Base-by-base conservation (phyloP, 1,140 invertebrate genomes). In the Cylas formicarius region DNA sequence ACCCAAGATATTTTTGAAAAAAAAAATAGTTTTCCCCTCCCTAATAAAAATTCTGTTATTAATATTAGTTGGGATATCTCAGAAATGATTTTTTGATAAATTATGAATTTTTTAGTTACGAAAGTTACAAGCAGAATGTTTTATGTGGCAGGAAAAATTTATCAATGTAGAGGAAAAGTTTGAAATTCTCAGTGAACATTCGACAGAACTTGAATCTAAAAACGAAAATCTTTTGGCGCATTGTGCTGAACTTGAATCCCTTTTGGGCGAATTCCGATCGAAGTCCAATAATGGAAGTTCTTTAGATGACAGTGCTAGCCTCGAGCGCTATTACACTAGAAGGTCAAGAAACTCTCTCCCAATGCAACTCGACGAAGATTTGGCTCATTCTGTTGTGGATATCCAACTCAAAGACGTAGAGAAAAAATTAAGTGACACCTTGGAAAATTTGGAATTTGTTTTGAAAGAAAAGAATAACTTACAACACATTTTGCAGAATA, bases 341-440 rank as follows among this genome's bases (percentile, higher is more conserved):
- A 23, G 35, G 34, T 50, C 43, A 2, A 44, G 20, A 38, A 38
- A 24, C 29, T 47, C 44, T 11, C 40, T 42, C 18, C 37, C 38
- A 10, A n/a, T 31, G 17, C 32, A 36, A 3, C 35, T 26, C 11
- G 9, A 8, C 6, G 53, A 56, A 36, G 48, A 61, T 51, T 36
- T 63, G 6, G 62, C 61, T 6, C 34, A 50, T 26, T 39, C 56
- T 6, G 61, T 65, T 13, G 49, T 65, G n/a, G 62, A 65, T 34
- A 44, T 63, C 9, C 61, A 65, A 41, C 39, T 65, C 11, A 56
- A 46, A 48, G 63, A 65, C 27, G 40, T 48, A 6, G 57, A 56
- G 35, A 53, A 45, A 22, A 52, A 60, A 44, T 20, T 44, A 1
- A 35, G 29, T 7, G 16, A 37, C 8, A 10, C 36, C 13, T 7